phyloP scores from a whole-genome alignment of 1,140 invertebrate species.

The Proctacanthus coquilletti region DNA sequence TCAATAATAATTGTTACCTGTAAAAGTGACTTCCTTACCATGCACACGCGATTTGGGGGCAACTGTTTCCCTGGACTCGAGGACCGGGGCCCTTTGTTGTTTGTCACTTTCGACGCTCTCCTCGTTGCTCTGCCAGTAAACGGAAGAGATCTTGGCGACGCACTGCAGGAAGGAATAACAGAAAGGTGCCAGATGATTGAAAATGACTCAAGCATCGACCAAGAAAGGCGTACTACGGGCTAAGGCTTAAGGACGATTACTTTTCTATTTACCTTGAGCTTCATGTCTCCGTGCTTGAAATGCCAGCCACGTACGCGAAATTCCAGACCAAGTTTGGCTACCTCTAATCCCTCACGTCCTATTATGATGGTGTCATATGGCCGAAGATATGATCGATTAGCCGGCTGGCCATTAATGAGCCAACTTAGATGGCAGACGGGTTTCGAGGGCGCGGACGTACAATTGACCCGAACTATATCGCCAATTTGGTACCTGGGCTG shows the following conservation, averaged over 20 bases:
- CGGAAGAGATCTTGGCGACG: constrained; percentile 66
- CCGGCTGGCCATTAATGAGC: constrained; percentile 76
- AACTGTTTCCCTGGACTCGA: constrained; percentile 44
- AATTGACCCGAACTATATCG: constrained; percentile 65
- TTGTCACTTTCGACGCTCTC: constrained; percentile 59
- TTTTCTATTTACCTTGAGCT: constrained; percentile 45
- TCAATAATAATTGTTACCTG: no score
- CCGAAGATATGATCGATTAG: constrained; percentile 33
- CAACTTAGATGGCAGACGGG: constrained; percentile 69
- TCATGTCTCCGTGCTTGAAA: constrained; percentile 66
- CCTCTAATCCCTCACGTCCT: constrained; percentile 41
- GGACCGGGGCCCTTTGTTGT: constrained; percentile 41
- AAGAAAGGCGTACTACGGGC: constrained; percentile 5
- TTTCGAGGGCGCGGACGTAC: constrained; percentile 65
- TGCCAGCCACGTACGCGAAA: constrained; percentile 60
- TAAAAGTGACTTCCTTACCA: no score
- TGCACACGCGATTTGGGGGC: constrained; percentile 34
- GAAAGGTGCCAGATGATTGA: constrained; percentile 2
- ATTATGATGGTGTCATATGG: constrained; percentile 21
- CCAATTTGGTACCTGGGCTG: constrained; percentile 64
- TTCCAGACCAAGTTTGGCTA: constrained; percentile 49
- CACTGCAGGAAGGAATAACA: constrained; percentile 35
- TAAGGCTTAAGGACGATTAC: neutral
- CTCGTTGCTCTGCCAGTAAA: constrained; percentile 69
- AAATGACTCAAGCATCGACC: neutral